Conservation (phyloP, 2,113 vertebrate genomes). For the Archilochus colubris region DNA sequence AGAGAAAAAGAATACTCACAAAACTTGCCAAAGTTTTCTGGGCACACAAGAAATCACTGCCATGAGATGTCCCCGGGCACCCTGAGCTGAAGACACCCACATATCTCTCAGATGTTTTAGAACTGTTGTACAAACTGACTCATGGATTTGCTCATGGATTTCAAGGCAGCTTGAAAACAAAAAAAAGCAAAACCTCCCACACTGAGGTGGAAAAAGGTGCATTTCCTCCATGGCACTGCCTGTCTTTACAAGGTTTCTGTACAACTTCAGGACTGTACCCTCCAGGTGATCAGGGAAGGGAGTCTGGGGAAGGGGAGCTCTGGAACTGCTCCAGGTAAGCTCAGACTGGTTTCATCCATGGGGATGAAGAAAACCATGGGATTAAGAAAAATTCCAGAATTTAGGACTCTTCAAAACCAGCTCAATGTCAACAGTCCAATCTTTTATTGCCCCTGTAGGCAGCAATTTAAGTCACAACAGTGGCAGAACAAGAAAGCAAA, state of each 20-base stretch:
- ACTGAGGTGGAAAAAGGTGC: rapidly evolving
- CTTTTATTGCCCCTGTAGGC: not conserved
- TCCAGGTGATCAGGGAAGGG: not conserved
- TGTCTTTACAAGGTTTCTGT: not conserved
- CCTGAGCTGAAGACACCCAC: not conserved
- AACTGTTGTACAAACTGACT: not conserved
- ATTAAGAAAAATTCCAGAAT: not conserved
- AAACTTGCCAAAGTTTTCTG: not conserved
- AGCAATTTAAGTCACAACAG: not conserved
- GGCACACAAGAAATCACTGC: not conserved
- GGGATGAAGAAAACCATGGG: not conserved
- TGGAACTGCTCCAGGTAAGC: not conserved
- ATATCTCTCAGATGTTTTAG: not conserved
- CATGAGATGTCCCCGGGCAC: not conserved
- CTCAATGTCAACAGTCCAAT: not conserved
- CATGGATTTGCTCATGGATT: not conserved
- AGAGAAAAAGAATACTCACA: not conserved
- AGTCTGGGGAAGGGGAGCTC: not conserved
- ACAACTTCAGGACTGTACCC: not conserved
- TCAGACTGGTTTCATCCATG: not conserved
- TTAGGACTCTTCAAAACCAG: not conserved
- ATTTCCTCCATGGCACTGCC: not conserved
- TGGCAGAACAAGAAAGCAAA: not conserved
- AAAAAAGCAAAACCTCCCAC: not conserved
- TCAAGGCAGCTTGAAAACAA: not conserved